These are phyloP conservation scores for Druceiella hillmani DNA, from an alignment of 2,888 invertebrate genomes.

Conservation along the genomic window DNA sequence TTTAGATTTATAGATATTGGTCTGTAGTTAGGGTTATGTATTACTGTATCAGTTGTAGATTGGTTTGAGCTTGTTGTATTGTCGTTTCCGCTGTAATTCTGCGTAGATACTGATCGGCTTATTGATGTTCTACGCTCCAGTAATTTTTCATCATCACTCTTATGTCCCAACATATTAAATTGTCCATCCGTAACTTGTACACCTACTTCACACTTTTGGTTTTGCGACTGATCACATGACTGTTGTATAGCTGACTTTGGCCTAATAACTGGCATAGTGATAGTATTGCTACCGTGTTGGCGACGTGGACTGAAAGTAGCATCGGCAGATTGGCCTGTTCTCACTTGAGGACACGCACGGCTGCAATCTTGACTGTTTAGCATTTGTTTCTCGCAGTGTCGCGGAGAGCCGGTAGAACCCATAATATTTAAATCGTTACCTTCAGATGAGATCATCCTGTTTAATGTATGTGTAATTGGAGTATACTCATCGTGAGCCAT, in stretches of 20 bases:
- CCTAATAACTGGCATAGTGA: no score
- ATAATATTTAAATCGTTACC: no score
- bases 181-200: slow-evolving; percentile 35
- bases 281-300: no score
- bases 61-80: slow-evolving; percentile 41
- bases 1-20: slow-evolving; percentile 43
- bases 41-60: slow-evolving; percentile 29
- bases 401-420: no score
- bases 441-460: slow-evolving; percentile 35
- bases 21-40: slow-evolving; percentile 36
- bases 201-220: slow-evolving; percentile 36
- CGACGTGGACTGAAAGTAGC: no score
- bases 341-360: no score
- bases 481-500: slow-evolving; percentile 61
- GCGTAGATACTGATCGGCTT: slow-evolving; percentile 39
- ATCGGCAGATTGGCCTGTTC: no score
- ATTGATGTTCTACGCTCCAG: slow-evolving; percentile 39
- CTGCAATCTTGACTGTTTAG: no score
- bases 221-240: no score
- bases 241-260: no score
- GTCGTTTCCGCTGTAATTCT: slow-evolving; percentile 49
- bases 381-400: no score
- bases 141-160: slow-evolving; percentile 50
- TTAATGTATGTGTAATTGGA: slow-evolving; percentile 41
- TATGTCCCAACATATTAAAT: slow-evolving; percentile 35